Conservation (phyloP, 2,113 vertebrate species). For the Microcebus ravelobensis region DNA sequence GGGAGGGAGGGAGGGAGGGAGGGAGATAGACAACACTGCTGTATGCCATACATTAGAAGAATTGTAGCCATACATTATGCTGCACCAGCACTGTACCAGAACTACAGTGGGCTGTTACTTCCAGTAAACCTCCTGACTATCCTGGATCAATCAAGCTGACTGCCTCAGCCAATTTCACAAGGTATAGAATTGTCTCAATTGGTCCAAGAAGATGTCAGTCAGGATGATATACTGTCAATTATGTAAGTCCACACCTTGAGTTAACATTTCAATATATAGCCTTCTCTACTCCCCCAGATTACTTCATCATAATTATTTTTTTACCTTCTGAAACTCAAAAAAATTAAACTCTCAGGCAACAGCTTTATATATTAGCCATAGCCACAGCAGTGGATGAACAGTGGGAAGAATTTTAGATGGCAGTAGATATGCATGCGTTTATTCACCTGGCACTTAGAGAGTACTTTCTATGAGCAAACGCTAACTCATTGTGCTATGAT, state of each 20-base stretch:
- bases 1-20: not conserved
- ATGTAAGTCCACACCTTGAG: constrained; percentile 29
- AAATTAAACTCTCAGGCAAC: not conserved
- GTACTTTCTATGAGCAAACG: not conserved
- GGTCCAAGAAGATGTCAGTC: constrained; percentile 70
- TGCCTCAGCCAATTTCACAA: constrained; percentile 38
- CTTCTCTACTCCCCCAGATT: constrained; percentile 9
- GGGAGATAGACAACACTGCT: not conserved
- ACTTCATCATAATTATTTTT: constrained; percentile 56
- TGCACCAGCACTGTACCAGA: not conserved
- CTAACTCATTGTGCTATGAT: not conserved
- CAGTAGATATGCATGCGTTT: not conserved
- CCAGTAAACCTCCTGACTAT: constrained; percentile 40
- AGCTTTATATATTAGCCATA: not conserved
- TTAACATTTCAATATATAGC: constrained; percentile 56
- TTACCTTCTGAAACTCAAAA: constrained; percentile 35
- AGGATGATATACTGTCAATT: constrained; percentile 57
- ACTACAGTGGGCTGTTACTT: not conserved
- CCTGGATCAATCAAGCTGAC: constrained; percentile 60
- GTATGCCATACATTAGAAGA: not conserved
- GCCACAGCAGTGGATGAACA: not conserved
- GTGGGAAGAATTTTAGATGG: not conserved
- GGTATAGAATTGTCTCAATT: constrained; percentile 50
- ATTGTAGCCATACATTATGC: not conserved
- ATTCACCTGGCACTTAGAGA: not conserved